Evolutionary conservation across 2,113 vertebrate species (phyloP), one percentile per base, ranked within the genome.

Genomic region (Etia nguti): DNA sequence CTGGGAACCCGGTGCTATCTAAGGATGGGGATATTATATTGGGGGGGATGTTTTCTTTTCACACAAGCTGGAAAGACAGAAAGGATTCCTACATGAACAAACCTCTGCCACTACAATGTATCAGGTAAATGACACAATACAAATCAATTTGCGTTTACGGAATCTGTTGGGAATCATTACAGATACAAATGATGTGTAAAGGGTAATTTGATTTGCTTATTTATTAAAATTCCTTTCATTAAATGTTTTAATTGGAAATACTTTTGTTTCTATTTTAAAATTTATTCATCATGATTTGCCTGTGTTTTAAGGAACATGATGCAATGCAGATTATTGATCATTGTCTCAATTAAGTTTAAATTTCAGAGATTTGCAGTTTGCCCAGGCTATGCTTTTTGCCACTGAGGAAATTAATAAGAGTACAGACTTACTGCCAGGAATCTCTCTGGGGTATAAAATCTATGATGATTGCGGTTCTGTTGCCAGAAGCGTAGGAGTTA

Each of bases 401-500:
- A 94, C 95, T 24, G 54, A 56, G 54, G 3, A 56, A 2, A 24
- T 56, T 56, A 56, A 56, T 56, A 56, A 56, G 0, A 24, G 11
- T 24, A 56, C 54, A 56, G 0, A 56, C 31, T 22, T 96, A 13
- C 89, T 97, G 62, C 20, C 62, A 4, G 36, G 65, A 48, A 11
- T 57, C 12, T 18, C 57, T 60, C 0, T 60, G 31, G 96, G 96
- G 1, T 97, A 96, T 70, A 94, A 93, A 62, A 91, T 96, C 9
- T 96, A 96, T 50, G 96, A 97, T 82, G 31, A 83, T 2, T 96
- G 96, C 26, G 87, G 89, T 5, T 95, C 94, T 20, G 85, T 93
- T 82, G 89, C 94, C 26, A 79, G 86, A 73, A 91, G 91, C 22
- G 88, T 95, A 41, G 94, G 16, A 68, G 93, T 86, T 5, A 93